Conservation (phyloP, 2,797 vertebrate genomes). For the Oryzias sinensis region DNA sequence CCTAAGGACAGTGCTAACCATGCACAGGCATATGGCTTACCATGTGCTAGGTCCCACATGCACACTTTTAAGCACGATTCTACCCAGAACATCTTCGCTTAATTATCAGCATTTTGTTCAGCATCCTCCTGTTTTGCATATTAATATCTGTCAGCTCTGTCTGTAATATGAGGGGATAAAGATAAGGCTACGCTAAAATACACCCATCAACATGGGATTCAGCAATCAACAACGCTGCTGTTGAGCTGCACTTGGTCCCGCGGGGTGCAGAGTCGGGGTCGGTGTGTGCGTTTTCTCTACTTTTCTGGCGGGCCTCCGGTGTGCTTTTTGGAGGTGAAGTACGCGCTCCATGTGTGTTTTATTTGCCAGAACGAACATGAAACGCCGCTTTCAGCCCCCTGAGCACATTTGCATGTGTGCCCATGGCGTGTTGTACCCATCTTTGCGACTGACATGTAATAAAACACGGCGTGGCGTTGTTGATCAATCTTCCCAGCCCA, state of each 20-base stretch:
- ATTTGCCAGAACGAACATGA: conserved; percentile 16
- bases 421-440: conserved; percentile 49
- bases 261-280: conserved; percentile 31
- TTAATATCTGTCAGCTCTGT: conserved; percentile 79
- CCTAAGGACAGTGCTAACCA: conserved; percentile 73
- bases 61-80: conserved; percentile 80
- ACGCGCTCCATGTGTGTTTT: conserved; percentile 13
- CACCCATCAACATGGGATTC: conserved; percentile 35
- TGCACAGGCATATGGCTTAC: conserved; percentile 82
- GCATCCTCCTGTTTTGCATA: conserved; percentile 82
- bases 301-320: conserved; percentile 54
- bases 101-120: conserved; percentile 87
- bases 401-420: conserved; percentile 18
- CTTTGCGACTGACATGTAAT: conserved; percentile 81
- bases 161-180: conserved; percentile 59
- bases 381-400: conserved; percentile 19
- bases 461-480: conserved; percentile 89
- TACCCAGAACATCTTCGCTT: conserved; percentile 82
- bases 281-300: conserved; percentile 46
- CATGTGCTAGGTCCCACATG: conserved; percentile 83
- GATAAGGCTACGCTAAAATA: conserved; percentile 46
- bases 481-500: conserved; percentile 93
- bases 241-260: conserved; percentile 32
- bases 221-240: conserved; percentile 21
- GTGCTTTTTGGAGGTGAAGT: conserved; percentile 17